Evolutionary conservation across 30 jellyfish, hydroid and myxozoan genomes (phyloP).

Genomic region (Euphysa ruthae): DNA sequence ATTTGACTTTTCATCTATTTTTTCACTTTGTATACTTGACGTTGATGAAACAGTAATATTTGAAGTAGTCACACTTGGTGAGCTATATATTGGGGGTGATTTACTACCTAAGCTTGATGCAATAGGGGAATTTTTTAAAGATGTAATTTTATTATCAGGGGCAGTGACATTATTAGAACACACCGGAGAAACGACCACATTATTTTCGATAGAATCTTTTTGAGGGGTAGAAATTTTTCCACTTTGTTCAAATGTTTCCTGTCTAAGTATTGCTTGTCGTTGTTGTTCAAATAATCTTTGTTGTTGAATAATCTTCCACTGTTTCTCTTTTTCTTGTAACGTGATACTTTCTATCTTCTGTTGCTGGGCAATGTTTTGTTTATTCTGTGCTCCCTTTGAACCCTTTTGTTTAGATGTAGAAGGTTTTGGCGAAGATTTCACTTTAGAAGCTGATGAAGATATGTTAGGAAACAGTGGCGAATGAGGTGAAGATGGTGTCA

Average conservation of each 20-base stretch:
- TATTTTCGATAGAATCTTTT: background rate
- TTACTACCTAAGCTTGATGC: no score
- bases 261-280: slow-evolving; percentile 25
- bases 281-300: slow-evolving; percentile 72
- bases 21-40: no score
- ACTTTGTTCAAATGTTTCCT: background rate
- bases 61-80: no score
- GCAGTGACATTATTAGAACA: no score
- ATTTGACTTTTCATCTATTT: no score
- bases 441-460: slow-evolving; percentile 39
- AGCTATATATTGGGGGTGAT: no score
- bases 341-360: slow-evolving; percentile 19
- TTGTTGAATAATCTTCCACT: slow-evolving; percentile 68
- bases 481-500: slow-evolving; percentile 68
- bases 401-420: slow-evolving; percentile 20
- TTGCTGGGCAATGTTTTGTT: no score
- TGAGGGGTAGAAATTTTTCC: background rate
- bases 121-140: no score
- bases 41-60: no score
- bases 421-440: background rate
- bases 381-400: slow-evolving; percentile 61
- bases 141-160: no score
- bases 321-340: slow-evolving; percentile 64
- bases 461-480: slow-evolving; percentile 47
- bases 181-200: no score